Evolutionary conservation across 2,888 invertebrate species (phyloP).

Genomic region (Parnassius mnemosyne): DNA sequence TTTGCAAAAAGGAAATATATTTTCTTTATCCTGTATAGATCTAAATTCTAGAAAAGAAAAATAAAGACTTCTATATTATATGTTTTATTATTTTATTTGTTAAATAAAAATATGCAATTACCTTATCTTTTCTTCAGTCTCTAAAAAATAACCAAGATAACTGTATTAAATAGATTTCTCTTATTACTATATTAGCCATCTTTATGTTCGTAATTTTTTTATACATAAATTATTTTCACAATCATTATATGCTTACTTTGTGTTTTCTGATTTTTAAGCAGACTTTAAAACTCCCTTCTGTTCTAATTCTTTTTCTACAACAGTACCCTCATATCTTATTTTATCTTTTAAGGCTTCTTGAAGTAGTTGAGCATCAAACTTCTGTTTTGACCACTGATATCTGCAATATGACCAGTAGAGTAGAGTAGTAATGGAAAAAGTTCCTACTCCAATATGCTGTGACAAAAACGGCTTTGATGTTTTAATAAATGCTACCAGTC

Average conservation of each 20-base stretch:
- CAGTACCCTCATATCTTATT: constrained; percentile 83
- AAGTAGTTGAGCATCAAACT: constrained; percentile 83
- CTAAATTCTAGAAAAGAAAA: no score
- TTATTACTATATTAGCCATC: no score
- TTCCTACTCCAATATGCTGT: constrained; percentile 83
- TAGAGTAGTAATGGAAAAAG: constrained; percentile 83
- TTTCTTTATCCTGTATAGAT: no score
- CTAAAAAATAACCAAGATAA: neutral
- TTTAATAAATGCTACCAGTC: constrained; percentile 85
- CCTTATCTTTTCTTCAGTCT: neutral
- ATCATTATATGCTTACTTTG: no score
- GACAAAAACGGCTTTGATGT: constrained; percentile 84
- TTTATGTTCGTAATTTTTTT: no score
- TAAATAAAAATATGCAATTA: neutral
- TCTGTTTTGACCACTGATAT: constrained; percentile 84
- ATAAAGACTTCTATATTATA: no score
- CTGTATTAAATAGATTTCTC: neutral
- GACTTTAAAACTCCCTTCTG: constrained; percentile 64
- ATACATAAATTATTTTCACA: no score
- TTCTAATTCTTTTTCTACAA: constrained; percentile 71
- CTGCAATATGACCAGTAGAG: constrained; percentile 86
- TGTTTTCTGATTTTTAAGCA: constrained; percentile 32
- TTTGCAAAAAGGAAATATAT: no score
- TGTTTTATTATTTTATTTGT: no score
- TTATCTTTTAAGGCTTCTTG: constrained; percentile 82